These are phyloP conservation scores for Musca vetustissima DNA, from an alignment of 1,140 invertebrate species.

Conservation along the genomic window DNA sequence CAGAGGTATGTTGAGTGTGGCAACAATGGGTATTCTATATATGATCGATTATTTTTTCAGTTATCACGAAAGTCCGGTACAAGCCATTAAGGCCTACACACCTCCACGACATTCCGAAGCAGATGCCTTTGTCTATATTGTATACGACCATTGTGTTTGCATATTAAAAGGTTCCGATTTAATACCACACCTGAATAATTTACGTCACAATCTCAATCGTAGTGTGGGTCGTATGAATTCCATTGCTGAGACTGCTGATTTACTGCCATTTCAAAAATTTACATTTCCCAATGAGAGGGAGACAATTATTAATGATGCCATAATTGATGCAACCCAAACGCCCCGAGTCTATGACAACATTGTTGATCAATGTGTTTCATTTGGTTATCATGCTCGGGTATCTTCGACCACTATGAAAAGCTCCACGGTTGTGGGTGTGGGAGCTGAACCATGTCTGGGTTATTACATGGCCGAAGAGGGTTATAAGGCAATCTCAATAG, in stretches of 20 bases:
- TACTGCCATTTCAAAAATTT: slow-evolving; percentile 77
- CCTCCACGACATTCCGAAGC: slow-evolving; percentile 66
- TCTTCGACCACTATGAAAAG: slow-evolving; percentile 75
- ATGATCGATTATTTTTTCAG: slow-evolving; percentile 23
- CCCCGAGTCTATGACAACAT: slow-evolving; percentile 86
- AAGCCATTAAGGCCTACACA: slow-evolving; percentile 82
- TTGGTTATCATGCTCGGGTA: slow-evolving; percentile 59
- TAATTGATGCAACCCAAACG: slow-evolving; percentile 74
- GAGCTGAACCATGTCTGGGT: slow-evolving; percentile 79
- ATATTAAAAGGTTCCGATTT: slow-evolving; percentile 82
- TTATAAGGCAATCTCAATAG: slow-evolving; percentile 68
- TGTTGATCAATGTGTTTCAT: slow-evolving; percentile 58
- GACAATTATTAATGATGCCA: slow-evolving; percentile 69
- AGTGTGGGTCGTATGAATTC: slow-evolving; percentile 57
- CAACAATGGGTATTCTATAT: background rate
- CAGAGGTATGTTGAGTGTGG: slow-evolving; percentile 62
- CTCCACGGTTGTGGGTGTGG: slow-evolving; percentile 76
- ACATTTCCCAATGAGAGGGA: slow-evolving; percentile 71
- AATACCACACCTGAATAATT: slow-evolving; percentile 59
- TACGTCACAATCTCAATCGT: slow-evolving; percentile 46
- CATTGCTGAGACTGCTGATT: slow-evolving; percentile 36
- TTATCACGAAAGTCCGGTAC: slow-evolving; percentile 79
- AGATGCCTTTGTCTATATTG: slow-evolving; percentile 71
- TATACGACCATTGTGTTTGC: slow-evolving; percentile 76
- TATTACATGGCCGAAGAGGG: slow-evolving; percentile 91